Conservation (phyloP, 2,113 vertebrate species). For the Nymphicus hollandicus region DNA sequence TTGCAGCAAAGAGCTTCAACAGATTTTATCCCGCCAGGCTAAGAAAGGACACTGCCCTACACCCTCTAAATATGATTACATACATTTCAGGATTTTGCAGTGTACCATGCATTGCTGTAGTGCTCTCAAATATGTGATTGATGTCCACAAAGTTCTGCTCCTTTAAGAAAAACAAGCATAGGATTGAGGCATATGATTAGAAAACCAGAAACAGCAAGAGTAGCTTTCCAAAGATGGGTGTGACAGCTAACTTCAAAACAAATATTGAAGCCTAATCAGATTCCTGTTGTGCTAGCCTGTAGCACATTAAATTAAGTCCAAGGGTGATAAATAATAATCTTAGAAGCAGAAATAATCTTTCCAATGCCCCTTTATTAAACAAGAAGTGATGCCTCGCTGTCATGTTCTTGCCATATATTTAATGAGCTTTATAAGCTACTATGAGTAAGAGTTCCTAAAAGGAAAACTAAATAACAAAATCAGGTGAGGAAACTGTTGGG, state of each 20-base stretch:
- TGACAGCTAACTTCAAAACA: constrained; percentile 5
- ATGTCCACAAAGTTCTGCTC: background rate
- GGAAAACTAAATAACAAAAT: background rate
- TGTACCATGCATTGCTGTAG: accelerated
- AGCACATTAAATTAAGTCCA: background rate
- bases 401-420: background rate
- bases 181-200: background rate
- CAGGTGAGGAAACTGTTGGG: background rate
- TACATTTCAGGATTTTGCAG: background rate
- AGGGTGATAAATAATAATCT: background rate
- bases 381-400: background rate
- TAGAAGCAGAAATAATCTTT: background rate
- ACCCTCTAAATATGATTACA: background rate
- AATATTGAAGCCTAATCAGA: background rate
- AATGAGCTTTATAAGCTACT: background rate
- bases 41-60: background rate
- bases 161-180: background rate
- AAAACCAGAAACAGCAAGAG: constrained; percentile 14
- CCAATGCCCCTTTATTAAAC: background rate
- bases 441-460: background rate
- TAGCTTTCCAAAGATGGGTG: background rate
- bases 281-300: background rate
- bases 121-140: background rate
- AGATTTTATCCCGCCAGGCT: background rate
- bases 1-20: background rate